Conservation (phyloP, 2,888 invertebrate species). For the Eueremaeus valkanovi region DNA sequence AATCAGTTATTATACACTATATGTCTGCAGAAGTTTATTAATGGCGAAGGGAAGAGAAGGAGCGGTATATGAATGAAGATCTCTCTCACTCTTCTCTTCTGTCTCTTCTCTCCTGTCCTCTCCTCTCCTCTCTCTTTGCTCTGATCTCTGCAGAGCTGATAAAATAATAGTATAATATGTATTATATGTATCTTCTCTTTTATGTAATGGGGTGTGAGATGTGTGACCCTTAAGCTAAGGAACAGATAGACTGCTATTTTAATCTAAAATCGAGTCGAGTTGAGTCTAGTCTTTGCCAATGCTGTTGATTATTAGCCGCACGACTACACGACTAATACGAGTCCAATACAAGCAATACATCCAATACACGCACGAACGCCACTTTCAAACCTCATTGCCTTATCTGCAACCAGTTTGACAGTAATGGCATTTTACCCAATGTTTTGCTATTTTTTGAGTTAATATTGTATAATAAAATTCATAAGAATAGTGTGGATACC, state of each 20-base stretch:
- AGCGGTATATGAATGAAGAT: too few relatives aligned
- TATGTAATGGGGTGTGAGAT: slow-evolving; percentile 5
- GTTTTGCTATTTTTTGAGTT: background rate
- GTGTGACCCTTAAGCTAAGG: slow-evolving; percentile 20
- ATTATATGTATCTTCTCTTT: background rate
- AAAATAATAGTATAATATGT: background rate
- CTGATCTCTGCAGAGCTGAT: too few relatives aligned
- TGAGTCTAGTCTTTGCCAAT: too few relatives aligned
- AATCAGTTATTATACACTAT: too few relatives aligned
- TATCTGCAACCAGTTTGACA: background rate
- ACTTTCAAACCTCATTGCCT: background rate
- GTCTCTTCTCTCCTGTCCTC: too few relatives aligned
- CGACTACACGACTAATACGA: background rate
- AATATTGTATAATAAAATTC: background rate
- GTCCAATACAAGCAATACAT: too few relatives aligned
- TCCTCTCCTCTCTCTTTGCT: too few relatives aligned
- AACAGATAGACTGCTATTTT: slow-evolving; percentile 28
- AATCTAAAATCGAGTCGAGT: slow-evolving; percentile 12
- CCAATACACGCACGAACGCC: background rate
- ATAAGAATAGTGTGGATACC: background rate
- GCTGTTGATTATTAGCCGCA: slow-evolving; percentile 32
- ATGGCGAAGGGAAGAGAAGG: background rate
- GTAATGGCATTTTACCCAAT: background rate
- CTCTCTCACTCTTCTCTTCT: too few relatives aligned
- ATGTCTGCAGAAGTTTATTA: slow-evolving; percentile 21